These are phyloP conservation scores for Chamaea fasciata DNA, from an alignment of 2,113 vertebrate species.

Conservation along the genomic window DNA sequence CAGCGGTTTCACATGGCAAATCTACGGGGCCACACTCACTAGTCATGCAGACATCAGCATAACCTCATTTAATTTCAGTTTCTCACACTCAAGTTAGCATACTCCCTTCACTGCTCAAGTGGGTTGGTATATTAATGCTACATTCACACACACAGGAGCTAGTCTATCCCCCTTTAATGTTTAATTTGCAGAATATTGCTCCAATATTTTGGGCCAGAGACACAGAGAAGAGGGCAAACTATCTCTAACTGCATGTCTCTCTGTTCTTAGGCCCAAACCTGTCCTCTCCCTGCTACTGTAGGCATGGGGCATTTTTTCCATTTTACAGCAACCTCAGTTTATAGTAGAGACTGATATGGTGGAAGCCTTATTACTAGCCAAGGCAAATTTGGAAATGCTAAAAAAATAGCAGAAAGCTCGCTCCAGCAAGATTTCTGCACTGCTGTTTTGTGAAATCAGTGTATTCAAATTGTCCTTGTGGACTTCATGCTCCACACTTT, in stretches of 20 bases:
- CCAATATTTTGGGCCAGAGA: neutral
- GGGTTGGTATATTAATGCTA: neutral
- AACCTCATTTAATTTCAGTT: neutral
- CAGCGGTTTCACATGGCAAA: neutral
- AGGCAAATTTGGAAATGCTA: neutral
- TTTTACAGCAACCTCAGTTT: neutral
- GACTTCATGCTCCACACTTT: neutral
- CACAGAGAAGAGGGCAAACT: neutral
- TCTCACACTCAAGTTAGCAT: neutral
- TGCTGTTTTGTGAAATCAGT: neutral
- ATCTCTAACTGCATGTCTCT: neutral
- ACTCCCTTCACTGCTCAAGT: neutral
- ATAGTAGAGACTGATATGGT: neutral
- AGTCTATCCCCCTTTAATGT: neutral
- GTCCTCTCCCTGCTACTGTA: neutral
- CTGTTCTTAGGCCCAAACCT: neutral
- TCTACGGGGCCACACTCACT: rapidly evolving
- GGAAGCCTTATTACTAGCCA: neutral
- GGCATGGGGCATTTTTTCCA: neutral
- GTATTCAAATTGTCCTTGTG: neutral
- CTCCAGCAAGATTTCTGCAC: neutral
- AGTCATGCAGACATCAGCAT: neutral
- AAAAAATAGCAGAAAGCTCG: neutral
- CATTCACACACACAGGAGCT: neutral
- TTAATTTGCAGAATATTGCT: neutral